Evolutionary conservation across 1,140 invertebrate genomes (phyloP).

Genomic region (Archegozetes longisetosus): DNA sequence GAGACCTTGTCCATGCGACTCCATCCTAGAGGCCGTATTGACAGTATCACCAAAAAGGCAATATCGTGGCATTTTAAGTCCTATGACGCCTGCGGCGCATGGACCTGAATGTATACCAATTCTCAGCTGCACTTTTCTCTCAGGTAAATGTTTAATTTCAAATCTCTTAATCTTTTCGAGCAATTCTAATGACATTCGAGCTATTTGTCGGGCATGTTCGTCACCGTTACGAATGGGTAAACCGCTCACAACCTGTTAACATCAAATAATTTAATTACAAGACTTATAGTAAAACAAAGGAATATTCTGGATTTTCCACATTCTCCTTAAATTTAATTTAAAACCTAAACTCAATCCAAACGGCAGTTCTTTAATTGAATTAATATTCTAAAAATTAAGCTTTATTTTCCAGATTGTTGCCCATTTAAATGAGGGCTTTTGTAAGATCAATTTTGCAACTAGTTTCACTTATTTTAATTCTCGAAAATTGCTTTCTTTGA

Average conservation of each 20-base stretch:
- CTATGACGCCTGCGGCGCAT: slow-evolving; percentile 77
- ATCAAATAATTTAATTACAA: no score
- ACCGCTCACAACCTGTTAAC: slow-evolving; percentile 48
- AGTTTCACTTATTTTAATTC: no score
- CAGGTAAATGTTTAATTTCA: slow-evolving; percentile 68
- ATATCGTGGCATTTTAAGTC: slow-evolving; percentile 80
- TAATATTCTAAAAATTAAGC: no score
- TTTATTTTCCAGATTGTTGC: no score
- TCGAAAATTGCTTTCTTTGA: no score
- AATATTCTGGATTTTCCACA: no score
- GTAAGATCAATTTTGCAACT: no score
- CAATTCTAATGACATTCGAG: slow-evolving; percentile 69
- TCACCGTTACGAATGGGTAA: slow-evolving; percentile 38
- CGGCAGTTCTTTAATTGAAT: no score
- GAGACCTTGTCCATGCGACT: slow-evolving; percentile 47
- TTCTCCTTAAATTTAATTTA: no score
- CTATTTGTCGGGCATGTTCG: slow-evolving; percentile 40
- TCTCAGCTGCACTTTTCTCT: slow-evolving; percentile 69
- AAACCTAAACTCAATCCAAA: no score
- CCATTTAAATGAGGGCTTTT: no score
- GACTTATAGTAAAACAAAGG: no score
- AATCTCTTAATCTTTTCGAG: slow-evolving; percentile 71
- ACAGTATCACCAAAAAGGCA: slow-evolving; percentile 68
- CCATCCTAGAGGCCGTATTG: slow-evolving; percentile 43
- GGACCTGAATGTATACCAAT: slow-evolving; percentile 88